Conservation (phyloP, 1,140 invertebrate species). For the Caenorhabditis remanei region DNA sequence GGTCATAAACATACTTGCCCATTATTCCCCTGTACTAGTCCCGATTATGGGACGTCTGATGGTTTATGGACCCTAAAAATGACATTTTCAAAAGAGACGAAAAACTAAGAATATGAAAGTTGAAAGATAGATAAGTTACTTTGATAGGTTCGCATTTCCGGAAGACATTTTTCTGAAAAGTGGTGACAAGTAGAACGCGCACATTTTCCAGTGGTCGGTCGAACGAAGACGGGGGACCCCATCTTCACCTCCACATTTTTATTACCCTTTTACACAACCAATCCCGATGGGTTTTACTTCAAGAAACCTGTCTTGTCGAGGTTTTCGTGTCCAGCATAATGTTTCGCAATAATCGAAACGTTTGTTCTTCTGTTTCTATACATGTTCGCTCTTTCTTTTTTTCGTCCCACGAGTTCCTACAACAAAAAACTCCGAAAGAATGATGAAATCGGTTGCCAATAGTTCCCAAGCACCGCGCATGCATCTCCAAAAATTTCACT, state of each 20-base stretch:
- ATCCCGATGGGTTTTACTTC: conserved; percentile 37
- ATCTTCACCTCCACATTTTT: conserved; percentile 44
- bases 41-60: conserved; percentile 27
- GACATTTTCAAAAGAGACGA: conserved; percentile 11
- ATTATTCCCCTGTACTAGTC: conserved; percentile 23
- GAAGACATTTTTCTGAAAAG: background rate
- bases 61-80: conserved; percentile 39
- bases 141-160: conserved; percentile 31
- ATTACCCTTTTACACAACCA: conserved; percentile 51
- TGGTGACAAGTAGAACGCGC: background rate
- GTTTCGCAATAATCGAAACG: conserved; percentile 27
- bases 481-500: background rate
- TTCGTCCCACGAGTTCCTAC: no score
- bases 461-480: background rate
- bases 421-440: background rate
- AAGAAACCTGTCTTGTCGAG: conserved; percentile 16
- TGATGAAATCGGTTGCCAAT: conserved; percentile 32
- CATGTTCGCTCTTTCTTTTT: background rate
- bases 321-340: background rate
- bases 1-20: conserved; percentile 23
- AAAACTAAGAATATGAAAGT: background rate
- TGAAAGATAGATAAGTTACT: conserved; percentile 28
- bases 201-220: background rate
- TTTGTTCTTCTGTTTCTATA: background rate
- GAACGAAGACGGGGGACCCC: background rate